These are phyloP conservation scores for Papio anubis DNA, from an alignment of 2,113 vertebrate species.

Conservation along the genomic window DNA sequence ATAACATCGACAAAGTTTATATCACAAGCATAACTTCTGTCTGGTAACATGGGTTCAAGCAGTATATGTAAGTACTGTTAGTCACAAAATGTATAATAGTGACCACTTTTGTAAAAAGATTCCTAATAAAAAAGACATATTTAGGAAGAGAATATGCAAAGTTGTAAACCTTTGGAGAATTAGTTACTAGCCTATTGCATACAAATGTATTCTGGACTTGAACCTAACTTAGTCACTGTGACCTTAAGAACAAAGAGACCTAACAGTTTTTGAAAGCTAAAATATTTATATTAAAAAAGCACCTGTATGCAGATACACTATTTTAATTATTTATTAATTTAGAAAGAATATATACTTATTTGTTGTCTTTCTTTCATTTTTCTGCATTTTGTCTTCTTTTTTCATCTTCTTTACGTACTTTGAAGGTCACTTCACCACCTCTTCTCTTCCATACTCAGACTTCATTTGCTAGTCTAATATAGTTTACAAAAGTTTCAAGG, in stretches of 20 bases:
- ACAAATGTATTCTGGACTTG: conserved; percentile 19
- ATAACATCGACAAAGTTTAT: not conserved
- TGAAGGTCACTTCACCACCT: not conserved
- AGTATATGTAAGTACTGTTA: not conserved
- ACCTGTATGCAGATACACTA: not conserved
- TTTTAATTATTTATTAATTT: not conserved
- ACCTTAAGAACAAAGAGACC: not conserved
- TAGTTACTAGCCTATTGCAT: not conserved
- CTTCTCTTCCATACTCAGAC: not conserved
- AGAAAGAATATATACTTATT: not conserved
- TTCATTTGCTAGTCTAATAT: not conserved
- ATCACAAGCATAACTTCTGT: not conserved
- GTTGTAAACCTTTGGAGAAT: not conserved
- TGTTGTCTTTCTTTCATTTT: not conserved
- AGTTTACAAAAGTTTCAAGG: not conserved
- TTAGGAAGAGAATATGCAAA: not conserved
- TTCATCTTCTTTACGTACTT: not conserved
- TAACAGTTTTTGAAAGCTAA: not conserved
- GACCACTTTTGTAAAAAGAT: not conserved
- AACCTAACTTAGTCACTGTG: not conserved
- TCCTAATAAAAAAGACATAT: not conserved
- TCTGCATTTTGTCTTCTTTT: not conserved
- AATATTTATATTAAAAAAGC: not conserved
- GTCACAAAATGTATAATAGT: not conserved
- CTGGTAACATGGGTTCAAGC: not conserved